Evolutionary conservation across 2,797 vertebrate genomes (phyloP), one percentile per base, ranked within the genome.

Genomic region (Halcyon leucocephala): DNA sequence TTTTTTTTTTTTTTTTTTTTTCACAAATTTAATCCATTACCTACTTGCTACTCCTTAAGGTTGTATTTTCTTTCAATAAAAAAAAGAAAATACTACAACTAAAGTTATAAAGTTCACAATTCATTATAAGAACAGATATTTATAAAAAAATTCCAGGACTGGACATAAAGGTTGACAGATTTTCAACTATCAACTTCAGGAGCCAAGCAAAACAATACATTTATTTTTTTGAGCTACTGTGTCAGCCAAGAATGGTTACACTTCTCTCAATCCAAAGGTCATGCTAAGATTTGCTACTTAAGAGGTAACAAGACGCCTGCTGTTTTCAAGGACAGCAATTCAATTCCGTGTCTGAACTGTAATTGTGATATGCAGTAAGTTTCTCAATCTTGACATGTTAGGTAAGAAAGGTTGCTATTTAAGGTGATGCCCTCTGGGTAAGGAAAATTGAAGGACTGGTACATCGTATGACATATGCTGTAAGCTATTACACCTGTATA

Each of bases 291-390:
- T 95, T 96, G 89, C 96, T 97, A 84, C 94, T 96, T 97, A 97
- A 98, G 96, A 31, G 49, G 94, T 77, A 98, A 94, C 81, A 96
- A 97, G 93, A 96, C 72, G 73, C 97, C 96, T 95, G 91, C 94
- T 97, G 94, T 97, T 98, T 97, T 96, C 96, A 97, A 97, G 90
- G 96, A 97, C 91, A 97, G 94, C 96, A 96, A 97, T 96, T 95
- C 95, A 95, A 87, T 97, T 97, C 94, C 18, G 2, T 55, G 92
- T 95, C 97, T 96, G 95, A 97, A 97, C 85, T 97, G 90, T 97
- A 96, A 97, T 95, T 89, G 86, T 94, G 93, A 95, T 94, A 95
- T 92, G 81, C 89, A 94, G 86, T 3, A 15, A 93, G 91, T 95
- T 96, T 97, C 97, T 97, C 94, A 93, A 55, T 91, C 95, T 90